phyloP scores from a whole-genome alignment of 30 jellyfish, hydroid and myxozoan species.

The Calvadosia cruxmelitensis region DNA sequence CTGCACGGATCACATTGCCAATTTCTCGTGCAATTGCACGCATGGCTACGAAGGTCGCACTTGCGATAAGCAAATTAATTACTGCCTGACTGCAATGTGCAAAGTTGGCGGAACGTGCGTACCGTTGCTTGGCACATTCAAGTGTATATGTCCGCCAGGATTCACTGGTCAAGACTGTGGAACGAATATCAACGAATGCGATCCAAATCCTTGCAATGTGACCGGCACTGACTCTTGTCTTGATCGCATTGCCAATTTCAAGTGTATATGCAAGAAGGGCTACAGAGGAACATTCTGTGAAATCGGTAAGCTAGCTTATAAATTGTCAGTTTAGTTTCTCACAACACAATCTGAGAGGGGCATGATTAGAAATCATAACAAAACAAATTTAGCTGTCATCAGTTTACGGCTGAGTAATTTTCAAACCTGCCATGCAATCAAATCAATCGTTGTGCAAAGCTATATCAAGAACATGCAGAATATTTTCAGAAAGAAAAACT shows the following conservation, averaged over 20 bases:
- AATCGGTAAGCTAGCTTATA: slow-evolving; percentile 50
- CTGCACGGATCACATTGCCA: slow-evolving; percentile 51
- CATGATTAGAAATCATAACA: too few species aligned
- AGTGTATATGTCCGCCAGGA: slow-evolving; percentile 46
- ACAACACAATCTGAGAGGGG: too few species aligned
- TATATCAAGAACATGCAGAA: too few species aligned
- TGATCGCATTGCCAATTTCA: slow-evolving; percentile 22
- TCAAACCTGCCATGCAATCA: too few species aligned
- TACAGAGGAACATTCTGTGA: slow-evolving; percentile 53
- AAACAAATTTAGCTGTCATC: too few species aligned
- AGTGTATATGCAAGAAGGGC: slow-evolving; percentile 43
- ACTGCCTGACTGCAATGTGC: slow-evolving; percentile 45
- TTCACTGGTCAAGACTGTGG: slow-evolving; percentile 54
- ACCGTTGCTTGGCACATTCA: slow-evolving; percentile 22
- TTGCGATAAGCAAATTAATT: slow-evolving; percentile 41
- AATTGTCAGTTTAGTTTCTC: too few species aligned
- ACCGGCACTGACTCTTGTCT: slow-evolving; percentile 45
- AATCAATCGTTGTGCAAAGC: too few species aligned
- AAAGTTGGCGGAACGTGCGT: slow-evolving; percentile 38
- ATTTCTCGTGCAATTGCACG: slow-evolving; percentile 61
- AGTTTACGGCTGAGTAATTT: too few species aligned
- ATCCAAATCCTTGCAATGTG: slow-evolving; percentile 51
- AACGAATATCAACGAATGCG: slow-evolving; percentile 31
- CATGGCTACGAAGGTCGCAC: slow-evolving; percentile 52
- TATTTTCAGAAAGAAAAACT: too few species aligned